Percentiles rank a stretch among this genome's conserved stretches.
Conservation (phyloP, 2,888 invertebrate genomes). For the Xestia xanthographa region DNA sequence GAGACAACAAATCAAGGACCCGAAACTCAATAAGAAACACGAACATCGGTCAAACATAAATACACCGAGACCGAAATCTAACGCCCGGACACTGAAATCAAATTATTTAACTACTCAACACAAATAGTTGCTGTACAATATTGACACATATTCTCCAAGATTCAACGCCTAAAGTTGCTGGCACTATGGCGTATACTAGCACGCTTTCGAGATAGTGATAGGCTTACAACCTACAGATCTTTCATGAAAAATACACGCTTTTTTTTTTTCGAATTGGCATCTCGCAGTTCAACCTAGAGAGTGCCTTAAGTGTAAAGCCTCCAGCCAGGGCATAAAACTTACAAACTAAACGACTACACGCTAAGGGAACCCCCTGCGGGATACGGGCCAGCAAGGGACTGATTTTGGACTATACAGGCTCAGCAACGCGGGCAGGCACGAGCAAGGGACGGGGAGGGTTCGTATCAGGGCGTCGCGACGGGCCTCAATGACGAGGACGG, state of each 20-base stretch:
- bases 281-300: too few species aligned
- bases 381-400: too few species aligned
- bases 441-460: too few species aligned
- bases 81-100: conserved; percentile 36
- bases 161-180: background rate
- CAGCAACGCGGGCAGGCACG: too few species aligned
- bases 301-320: too few species aligned
- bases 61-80: conserved; percentile 25
- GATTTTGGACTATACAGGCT: too few species aligned
- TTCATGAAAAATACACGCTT: background rate
- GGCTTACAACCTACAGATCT: background rate
- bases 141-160: conserved; percentile 1
- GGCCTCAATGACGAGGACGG: too few species aligned
- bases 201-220: background rate
- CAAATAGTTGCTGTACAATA: conserved; percentile 18
- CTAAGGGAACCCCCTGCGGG: too few species aligned
- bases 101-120: conserved; percentile 37
- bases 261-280: too few species aligned
- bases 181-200: background rate
- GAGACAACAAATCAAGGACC: conserved; percentile 36
- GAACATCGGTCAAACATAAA: conserved; percentile 45
- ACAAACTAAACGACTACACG: too few species aligned
- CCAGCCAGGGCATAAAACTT: too few species aligned
- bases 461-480: too few species aligned
- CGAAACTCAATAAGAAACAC: conserved; percentile 46